Evolutionary conservation across 1,140 invertebrate species (phyloP), one percentile per base, ranked within the genome.

Genomic region (Ceratitis capitata): DNA sequence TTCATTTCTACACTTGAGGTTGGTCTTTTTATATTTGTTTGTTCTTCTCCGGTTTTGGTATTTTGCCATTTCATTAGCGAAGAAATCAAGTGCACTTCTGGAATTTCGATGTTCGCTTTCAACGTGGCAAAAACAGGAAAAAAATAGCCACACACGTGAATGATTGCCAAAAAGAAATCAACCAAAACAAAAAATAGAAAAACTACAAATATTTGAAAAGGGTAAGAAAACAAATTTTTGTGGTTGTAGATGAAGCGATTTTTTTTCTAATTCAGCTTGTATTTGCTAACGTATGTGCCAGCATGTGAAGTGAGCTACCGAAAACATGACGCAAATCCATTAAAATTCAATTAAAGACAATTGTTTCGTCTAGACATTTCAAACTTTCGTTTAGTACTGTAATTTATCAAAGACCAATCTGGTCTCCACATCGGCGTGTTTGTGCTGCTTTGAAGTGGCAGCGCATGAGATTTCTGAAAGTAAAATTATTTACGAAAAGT

Each of bases 331-430:
- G 87, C 87, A 90, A 90, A 90, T 90, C 89, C 89, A 90, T 90
- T 90, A 88, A 90, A 88, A 89, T 90, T 86, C 88, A 90, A 89
- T 90, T 88, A 86, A 88, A 88, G 89, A 87, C 89, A 90, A 89
- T 90, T 90, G 90, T 87, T 88, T 90, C 89, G 89, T 90, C 89
- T 90, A 90, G 89, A 90, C 89, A 87, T 87, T 26, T 35, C 39
- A 9, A 45, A 45, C n/a, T 78, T 23, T 78, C 45, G 39, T 78
- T 47, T 78, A 78, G 39, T 45, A 39, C 7, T 35, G 69, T 45
- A n/a, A 78, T 78, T 78, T 78, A 78, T 78, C 23, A 47, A 3
- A 45, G 42, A 78, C 23, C 9, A 47, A 47, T 26, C 2, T 45
- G 39, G 2, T 0, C 12, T 45, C 2, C 12, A 9, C 26, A 12